Conservation (phyloP, 2,888 invertebrate species). For the Nyleta sp. region DNA sequence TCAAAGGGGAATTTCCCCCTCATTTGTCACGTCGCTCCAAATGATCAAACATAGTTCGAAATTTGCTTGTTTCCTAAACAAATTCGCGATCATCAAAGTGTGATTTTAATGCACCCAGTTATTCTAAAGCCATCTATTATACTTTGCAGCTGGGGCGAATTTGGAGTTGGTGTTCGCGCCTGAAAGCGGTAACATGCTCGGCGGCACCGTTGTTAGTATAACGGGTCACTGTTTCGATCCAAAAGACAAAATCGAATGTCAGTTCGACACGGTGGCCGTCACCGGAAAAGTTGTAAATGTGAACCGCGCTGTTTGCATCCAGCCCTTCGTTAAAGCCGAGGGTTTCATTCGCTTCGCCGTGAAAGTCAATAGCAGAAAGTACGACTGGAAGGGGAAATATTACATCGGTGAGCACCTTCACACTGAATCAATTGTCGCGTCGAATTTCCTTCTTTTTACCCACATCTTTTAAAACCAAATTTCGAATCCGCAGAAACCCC, state of each 20-base stretch:
- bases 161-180: constrained; percentile 94
- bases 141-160: constrained; percentile 88
- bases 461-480: too few species aligned
- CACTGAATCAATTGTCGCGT: too few species aligned
- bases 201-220: constrained; percentile 97
- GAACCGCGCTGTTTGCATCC: constrained; percentile 95
- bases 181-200: constrained; percentile 98
- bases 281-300: constrained; percentile 89
- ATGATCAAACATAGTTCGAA: too few species aligned
- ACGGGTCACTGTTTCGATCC: constrained; percentile 97
- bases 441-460: too few species aligned
- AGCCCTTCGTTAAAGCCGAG: constrained; percentile 93
- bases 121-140: too few species aligned
- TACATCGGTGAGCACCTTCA: too few species aligned
- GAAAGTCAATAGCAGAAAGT: constrained; percentile 89
- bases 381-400: constrained; percentile 95
- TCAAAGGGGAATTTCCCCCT: too few species aligned
- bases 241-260: constrained; percentile 90
- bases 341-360: constrained; percentile 95
- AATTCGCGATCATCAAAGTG: too few species aligned
- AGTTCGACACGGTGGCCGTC: constrained; percentile 92
- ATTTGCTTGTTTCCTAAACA: too few species aligned
- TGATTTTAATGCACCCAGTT: too few species aligned
- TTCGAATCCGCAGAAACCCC: constrained; percentile 95
- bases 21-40: too few species aligned